A percentile compares a stretch with the other conserved stretches of the same genome.
Evolutionary conservation across 2,113 vertebrate genomes (phyloP).

Genomic region (Salminus brasiliensis): DNA sequence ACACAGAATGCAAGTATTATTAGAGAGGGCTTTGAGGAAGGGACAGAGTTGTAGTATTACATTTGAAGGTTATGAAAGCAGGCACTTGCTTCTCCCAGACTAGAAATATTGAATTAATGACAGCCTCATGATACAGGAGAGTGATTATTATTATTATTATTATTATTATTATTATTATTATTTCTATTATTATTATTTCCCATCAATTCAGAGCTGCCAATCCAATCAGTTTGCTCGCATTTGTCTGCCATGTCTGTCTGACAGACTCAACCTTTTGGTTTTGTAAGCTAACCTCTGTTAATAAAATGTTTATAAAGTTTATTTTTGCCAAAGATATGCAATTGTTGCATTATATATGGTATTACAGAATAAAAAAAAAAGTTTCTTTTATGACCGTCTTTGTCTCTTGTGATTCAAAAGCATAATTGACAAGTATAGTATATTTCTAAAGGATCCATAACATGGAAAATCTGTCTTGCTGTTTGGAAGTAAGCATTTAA

Average conservation of each 20-base stretch:
- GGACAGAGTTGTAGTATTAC: constrained; percentile 45
- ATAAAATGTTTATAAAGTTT: constrained; percentile 99
- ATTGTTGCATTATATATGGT: constrained; percentile 99
- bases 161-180: constrained; percentile 63
- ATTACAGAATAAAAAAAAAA: constrained; percentile 90
- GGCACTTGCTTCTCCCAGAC: constrained; percentile 22
- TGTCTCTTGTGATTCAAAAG: constrained; percentile 14
- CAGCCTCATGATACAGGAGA: constrained; percentile 51
- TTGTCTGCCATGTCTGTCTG: constrained; percentile 75
- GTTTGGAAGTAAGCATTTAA: background rate
- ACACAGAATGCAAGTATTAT: constrained; percentile 53
- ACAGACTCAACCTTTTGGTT: constrained; percentile 90
- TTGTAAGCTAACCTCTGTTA: constrained; percentile 99
- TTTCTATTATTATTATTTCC: constrained; percentile 68
- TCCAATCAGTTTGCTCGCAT: constrained; percentile 77
- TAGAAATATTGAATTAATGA: constrained; percentile 10
- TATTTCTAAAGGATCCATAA: background rate
- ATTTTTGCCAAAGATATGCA: constrained; percentile 99
- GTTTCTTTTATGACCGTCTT: constrained; percentile 83
- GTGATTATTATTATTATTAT: constrained; percentile 55
- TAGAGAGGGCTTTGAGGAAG: constrained; percentile 39
- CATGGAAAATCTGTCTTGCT: no score
- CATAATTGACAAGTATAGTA: background rate
- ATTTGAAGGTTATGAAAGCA: constrained; percentile 26
- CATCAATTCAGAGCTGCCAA: constrained; percentile 77